Conservation (phyloP, 2,113 vertebrate species). For the Oenanthe melanoleuca region DNA sequence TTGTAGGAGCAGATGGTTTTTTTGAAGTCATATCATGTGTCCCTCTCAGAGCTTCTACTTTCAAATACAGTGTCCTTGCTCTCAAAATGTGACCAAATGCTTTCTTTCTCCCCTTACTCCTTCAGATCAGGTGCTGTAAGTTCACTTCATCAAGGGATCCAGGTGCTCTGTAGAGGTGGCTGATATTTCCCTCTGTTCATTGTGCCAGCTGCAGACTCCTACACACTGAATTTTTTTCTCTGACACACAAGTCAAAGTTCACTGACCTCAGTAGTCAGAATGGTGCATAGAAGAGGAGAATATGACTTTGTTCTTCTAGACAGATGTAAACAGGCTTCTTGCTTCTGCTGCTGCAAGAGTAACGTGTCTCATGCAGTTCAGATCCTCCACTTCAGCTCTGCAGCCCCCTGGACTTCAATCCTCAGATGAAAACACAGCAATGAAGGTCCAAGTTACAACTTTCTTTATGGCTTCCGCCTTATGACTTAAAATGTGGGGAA, state of each 20-base stretch:
- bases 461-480: not conserved
- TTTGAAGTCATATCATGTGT: not conserved
- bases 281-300: not conserved
- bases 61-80: not conserved
- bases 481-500: not conserved
- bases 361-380: not conserved
- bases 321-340: not conserved
- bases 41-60: not conserved
- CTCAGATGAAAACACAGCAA: not conserved
- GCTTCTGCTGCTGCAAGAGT: not conserved
- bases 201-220: not conserved
- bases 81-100: not conserved
- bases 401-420: not conserved
- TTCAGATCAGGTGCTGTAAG: not conserved
- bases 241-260: not conserved
- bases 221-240: not conserved
- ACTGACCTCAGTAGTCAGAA: not conserved
- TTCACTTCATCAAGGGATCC: not conserved
- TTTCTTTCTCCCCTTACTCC: not conserved
- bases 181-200: not conserved
- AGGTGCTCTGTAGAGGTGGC: not conserved
- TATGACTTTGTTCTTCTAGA: not conserved
- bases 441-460: not conserved
- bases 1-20: rapidly evolving
- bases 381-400: not conserved